Evolutionary conservation across 2,113 vertebrate genomes (phyloP).

Genomic region (Tyto alba): DNA sequence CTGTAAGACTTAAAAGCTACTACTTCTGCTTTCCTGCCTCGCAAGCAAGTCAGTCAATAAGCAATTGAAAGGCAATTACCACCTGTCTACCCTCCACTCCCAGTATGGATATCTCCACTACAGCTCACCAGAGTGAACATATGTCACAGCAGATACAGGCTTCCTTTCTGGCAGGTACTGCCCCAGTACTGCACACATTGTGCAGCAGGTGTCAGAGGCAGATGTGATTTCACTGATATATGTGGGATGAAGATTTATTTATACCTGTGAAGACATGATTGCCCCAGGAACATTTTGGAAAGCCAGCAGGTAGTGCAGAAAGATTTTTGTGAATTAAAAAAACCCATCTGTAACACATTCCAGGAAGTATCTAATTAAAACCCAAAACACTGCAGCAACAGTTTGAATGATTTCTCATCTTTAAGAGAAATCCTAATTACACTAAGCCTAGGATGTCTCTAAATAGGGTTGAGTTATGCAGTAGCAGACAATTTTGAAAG

Average conservation of each 20-base stretch:
- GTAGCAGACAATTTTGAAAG: not conserved
- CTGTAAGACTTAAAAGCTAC: not conserved
- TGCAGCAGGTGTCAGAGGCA: not conserved
- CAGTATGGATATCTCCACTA: not conserved
- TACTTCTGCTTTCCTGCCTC: not conserved
- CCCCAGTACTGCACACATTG: not conserved
- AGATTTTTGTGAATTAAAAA: not conserved
- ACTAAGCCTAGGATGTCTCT: not conserved
- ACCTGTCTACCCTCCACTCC: slow-evolving; percentile 25
- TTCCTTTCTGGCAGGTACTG: not conserved
- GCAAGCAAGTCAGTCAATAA: slow-evolving; percentile 34
- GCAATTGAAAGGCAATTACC: slow-evolving; percentile 59
- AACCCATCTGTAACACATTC: not conserved
- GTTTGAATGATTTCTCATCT: not conserved
- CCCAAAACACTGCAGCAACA: not conserved
- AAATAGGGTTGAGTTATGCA: not conserved
- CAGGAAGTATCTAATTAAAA: not conserved
- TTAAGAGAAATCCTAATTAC: not conserved
- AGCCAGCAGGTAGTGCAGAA: not conserved
- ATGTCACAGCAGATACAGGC: not conserved
- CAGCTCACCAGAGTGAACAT: not conserved
- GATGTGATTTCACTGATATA: not conserved
- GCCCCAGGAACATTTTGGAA: not conserved
- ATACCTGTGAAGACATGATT: not conserved
- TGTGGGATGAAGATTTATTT: not conserved